Evolutionary conservation across 2,888 invertebrate species (phyloP).

Genomic region (Drosophila leonis): DNA sequence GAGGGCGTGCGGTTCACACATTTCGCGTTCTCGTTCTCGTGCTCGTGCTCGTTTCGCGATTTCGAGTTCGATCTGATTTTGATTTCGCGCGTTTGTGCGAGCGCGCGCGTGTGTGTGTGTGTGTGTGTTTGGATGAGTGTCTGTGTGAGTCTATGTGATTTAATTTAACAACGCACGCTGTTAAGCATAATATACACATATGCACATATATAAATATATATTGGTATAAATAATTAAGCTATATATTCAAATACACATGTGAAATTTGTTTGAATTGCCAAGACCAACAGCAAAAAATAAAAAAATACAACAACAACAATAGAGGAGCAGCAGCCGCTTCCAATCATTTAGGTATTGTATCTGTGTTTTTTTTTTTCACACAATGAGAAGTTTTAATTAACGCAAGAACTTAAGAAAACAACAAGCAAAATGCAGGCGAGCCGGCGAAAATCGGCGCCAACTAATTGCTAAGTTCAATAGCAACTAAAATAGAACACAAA

Average conservation of each 20-base stretch:
- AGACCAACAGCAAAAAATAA: not conserved
- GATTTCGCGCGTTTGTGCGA: constrained; percentile 47
- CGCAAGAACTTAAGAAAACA: constrained; percentile 34
- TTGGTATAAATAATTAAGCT: constrained; percentile 65
- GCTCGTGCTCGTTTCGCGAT: constrained; percentile 23
- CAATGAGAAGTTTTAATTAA: constrained; percentile 59
- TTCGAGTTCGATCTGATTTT: constrained; percentile 40
- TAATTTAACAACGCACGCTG: constrained; percentile 57
- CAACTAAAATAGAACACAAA: constrained; percentile 43
- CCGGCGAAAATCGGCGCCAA: constrained; percentile 60
- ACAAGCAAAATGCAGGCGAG: constrained; percentile 44
- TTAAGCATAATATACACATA: constrained; percentile 45
- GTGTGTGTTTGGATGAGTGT: not conserved
- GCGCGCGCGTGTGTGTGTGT: constrained; percentile 16
- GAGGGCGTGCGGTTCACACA: constrained; percentile 62
- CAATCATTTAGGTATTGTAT: constrained; percentile 60
- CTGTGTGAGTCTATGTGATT: constrained; percentile 37
- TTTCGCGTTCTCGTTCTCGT: constrained; percentile 30
- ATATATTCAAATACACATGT: constrained; percentile 47
- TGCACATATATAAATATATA: constrained; percentile 29
- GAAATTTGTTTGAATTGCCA: constrained; percentile 45
- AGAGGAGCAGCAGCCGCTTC: constrained; percentile 22
- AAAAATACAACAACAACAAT: constrained; percentile 13
- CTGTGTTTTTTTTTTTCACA: constrained; percentile 30
- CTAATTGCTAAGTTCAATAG: constrained; percentile 75